A percentile compares a stretch with the other conserved stretches of the same genome.
Conservation (phyloP, 2,888 invertebrate genomes). For the Conomelus anceps region DNA sequence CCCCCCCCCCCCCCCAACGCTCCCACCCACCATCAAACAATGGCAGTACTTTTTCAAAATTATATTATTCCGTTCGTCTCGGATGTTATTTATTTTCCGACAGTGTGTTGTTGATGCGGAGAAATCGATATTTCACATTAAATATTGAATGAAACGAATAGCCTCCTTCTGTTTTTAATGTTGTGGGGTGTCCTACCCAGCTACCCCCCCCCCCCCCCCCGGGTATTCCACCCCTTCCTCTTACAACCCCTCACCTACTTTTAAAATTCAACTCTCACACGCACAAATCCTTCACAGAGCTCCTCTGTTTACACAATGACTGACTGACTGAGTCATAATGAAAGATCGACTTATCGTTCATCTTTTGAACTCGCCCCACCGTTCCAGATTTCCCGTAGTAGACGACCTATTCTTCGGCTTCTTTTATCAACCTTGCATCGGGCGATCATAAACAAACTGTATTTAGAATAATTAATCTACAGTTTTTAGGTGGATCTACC, state of each 20-base stretch:
- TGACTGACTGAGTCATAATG: background rate
- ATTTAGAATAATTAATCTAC: background rate
- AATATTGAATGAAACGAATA: background rate
- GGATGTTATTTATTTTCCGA: background rate
- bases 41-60: background rate
- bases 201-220: background rate
- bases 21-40: background rate
- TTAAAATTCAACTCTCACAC: background rate
- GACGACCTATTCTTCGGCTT: background rate
- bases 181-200: background rate
- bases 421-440: background rate
- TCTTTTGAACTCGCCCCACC: background rate
- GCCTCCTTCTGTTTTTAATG: background rate
- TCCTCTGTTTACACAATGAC: background rate
- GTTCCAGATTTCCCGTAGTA: background rate
- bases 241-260: background rate
- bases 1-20: background rate
- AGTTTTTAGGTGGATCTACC: too few relatives aligned
- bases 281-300: background rate
- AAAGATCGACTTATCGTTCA: background rate
- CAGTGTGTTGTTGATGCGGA: background rate
- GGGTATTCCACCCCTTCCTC: too few relatives aligned
- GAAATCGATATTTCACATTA: background rate
- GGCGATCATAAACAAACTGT: background rate
- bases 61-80: background rate